These are phyloP conservation scores for Suillia variegata DNA, from an alignment of 2,888 invertebrate species.

Conservation along the genomic window DNA sequence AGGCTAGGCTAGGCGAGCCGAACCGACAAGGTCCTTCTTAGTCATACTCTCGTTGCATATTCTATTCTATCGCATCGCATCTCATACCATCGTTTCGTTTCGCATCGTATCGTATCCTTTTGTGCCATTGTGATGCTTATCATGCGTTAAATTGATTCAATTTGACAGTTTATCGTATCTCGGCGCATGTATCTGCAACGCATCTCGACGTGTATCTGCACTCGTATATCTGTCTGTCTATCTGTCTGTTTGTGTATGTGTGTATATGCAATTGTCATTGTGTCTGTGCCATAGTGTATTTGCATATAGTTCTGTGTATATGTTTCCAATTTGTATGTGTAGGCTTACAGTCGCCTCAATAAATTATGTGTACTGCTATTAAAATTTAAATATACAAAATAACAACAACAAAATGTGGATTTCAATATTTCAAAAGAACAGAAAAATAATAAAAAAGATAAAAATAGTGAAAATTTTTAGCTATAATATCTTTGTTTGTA, in stretches of 20 bases:
- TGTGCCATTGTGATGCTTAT: constrained; percentile 27
- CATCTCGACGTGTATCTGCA: too few relatives aligned
- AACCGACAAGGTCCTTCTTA: not conserved
- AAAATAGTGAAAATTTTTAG: too few relatives aligned
- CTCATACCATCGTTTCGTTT: not conserved
- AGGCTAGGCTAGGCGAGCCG: too few relatives aligned
- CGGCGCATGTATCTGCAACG: too few relatives aligned
- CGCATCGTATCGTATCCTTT: not conserved
- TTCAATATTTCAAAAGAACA: too few relatives aligned
- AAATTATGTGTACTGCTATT: too few relatives aligned
- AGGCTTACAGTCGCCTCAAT: too few relatives aligned
- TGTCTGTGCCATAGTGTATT: not conserved
- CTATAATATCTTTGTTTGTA: too few relatives aligned
- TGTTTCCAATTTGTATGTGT: not conserved
- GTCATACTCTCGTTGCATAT: not conserved
- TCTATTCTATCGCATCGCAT: not conserved
- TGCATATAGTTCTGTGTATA: not conserved
- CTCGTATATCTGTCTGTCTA: not conserved
- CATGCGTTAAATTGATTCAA: constrained; percentile 54
- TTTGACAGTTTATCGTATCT: constrained; percentile 54
- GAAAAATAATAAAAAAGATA: too few relatives aligned
- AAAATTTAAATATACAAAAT: too few relatives aligned
- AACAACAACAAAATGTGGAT: too few relatives aligned
- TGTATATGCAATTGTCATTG: not conserved
- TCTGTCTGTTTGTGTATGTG: not conserved